Percentiles rank a stretch among this genome's conserved stretches.
phyloP scores from a whole-genome alignment of 1,140 invertebrate species.

The Procambarus clarkii region DNA sequence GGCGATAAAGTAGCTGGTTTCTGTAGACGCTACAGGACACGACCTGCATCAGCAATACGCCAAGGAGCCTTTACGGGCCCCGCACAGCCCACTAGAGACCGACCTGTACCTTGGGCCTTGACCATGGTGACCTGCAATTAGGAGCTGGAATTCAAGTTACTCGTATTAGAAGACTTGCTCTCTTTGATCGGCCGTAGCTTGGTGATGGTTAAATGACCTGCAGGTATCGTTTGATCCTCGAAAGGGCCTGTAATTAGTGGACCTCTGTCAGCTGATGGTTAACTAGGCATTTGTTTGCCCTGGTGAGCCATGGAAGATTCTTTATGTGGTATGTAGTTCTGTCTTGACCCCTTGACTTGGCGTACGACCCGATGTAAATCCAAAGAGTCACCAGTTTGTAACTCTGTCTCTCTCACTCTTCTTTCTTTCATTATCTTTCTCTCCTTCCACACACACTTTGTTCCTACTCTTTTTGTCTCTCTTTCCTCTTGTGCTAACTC shows the following conservation, averaged over 20 bases:
- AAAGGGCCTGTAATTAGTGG: slow-evolving; percentile 3
- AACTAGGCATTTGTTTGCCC: neutral
- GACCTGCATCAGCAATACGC: neutral
- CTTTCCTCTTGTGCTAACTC: too few species aligned
- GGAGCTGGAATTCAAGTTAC: neutral
- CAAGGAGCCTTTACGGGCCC: neutral
- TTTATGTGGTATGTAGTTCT: slow-evolving; percentile 16
- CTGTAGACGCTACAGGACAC: neutral
- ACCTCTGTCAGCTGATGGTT: neutral
- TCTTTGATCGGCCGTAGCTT: neutral
- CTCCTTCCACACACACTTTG: neutral
- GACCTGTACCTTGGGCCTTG: neutral
- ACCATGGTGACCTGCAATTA: neutral
- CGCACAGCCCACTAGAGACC: neutral
- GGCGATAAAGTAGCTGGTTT: slow-evolving; percentile 6
- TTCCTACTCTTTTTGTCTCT: neutral
- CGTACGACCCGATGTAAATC: neutral
- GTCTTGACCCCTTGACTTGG: slow-evolving; percentile 10
- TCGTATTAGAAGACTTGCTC: neutral
- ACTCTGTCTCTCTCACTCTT: neutral
- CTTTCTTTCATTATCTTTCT: neutral
- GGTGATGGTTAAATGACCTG: neutral
- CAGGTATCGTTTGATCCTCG: slow-evolving; percentile 34
- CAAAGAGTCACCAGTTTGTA: neutral
- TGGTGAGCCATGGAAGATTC: neutral